Percentiles rank a stretch among this genome's conserved stretches.
These are phyloP conservation scores for Rhegmatorhina hoffmannsi DNA, from an alignment of 2,113 vertebrate species.

Conservation along the genomic window DNA sequence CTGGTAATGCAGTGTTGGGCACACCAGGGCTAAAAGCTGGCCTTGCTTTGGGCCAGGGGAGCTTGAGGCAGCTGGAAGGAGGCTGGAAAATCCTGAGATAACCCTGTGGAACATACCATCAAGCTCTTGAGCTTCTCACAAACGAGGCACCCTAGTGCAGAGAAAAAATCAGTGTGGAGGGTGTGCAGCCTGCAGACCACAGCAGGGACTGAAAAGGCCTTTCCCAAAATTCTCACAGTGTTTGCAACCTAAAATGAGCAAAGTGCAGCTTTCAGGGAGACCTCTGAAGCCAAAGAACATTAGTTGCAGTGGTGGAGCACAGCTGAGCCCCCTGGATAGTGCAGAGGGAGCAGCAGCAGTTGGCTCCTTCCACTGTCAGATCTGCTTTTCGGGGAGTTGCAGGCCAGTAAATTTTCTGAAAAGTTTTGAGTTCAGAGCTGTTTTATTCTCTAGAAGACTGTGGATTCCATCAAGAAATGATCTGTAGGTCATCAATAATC, in stretches of 20 bases:
- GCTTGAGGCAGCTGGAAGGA: conserved; percentile 20
- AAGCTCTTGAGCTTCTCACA: background rate
- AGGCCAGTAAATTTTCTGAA: background rate
- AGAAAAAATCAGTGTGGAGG: background rate
- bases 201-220: background rate
- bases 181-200: background rate
- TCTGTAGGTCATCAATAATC: background rate
- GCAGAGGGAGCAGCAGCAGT: background rate
- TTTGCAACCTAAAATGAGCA: background rate
- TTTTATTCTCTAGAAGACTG: background rate
- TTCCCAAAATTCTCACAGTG: background rate
- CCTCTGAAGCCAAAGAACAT: background rate
- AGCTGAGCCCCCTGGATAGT: background rate
- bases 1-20: background rate
- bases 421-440: background rate
- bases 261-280: background rate
- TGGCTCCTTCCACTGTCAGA: background rate
- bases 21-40: conserved; percentile 7
- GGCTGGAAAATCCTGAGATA: conserved; percentile 35
- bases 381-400: background rate
- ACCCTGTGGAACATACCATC: background rate
- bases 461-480: background rate
- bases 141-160: background rate
- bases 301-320: background rate
- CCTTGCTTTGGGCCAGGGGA: conserved; percentile 22